These are phyloP conservation scores for Polyploca ridens DNA, from an alignment of 2,888 invertebrate genomes.

Conservation along the genomic window DNA sequence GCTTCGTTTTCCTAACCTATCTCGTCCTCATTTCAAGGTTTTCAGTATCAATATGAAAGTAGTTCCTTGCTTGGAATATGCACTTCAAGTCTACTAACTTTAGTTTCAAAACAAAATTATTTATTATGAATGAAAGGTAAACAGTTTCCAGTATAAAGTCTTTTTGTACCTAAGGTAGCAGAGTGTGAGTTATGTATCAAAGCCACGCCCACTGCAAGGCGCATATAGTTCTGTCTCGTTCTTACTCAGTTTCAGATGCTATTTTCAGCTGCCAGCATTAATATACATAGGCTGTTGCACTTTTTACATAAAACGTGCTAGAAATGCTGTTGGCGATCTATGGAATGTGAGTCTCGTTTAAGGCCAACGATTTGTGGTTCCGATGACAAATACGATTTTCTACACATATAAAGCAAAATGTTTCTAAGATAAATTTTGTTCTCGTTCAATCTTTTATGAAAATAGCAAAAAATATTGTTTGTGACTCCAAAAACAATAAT, in stretches of 20 bases:
- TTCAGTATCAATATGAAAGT: background rate
- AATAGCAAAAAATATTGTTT: too few species aligned
- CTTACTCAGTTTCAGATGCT: slow-evolving; percentile 39
- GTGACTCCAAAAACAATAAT: too few species aligned
- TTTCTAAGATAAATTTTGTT: background rate
- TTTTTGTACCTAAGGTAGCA: slow-evolving; percentile 46
- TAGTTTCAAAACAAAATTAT: background rate
- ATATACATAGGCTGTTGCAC: slow-evolving; percentile 11
- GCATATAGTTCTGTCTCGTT: slow-evolving; percentile 56
- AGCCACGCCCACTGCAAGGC: slow-evolving; percentile 65
- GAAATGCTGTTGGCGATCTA: background rate
- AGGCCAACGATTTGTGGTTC: background rate
- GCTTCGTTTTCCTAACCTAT: background rate
- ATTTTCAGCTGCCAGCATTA: slow-evolving; percentile 33
- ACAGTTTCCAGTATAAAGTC: slow-evolving; percentile 36
- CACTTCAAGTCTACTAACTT: background rate
- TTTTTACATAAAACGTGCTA: slow-evolving; percentile 9
- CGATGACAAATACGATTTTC: background rate
- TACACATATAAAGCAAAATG: background rate
- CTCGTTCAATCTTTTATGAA: background rate
- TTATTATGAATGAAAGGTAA: slow-evolving; percentile 4
- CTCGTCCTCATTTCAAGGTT: background rate
- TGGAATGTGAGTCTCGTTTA: background rate
- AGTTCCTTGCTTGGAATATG: background rate
- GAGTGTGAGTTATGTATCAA: slow-evolving; percentile 25